Percentiles rank a stretch among this genome's conserved stretches.
phyloP scores from a whole-genome alignment of 2,888 invertebrate species.

The Pachliopta kotzebuea region DNA sequence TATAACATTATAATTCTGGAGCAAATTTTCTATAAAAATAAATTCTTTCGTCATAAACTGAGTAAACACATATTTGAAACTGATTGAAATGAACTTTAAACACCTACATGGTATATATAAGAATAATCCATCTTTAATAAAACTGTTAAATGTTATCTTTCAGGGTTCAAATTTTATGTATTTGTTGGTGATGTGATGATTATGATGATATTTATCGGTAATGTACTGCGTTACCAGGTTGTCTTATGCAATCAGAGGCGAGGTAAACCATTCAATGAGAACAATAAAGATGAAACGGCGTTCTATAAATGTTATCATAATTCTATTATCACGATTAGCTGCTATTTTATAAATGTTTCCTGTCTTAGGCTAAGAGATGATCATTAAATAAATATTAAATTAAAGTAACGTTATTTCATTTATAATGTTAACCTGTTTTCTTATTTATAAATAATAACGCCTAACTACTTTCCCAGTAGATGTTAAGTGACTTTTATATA shows the following conservation, averaged over 20 bases:
- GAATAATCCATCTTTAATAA: no score
- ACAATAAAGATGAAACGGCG: slow-evolving; percentile 46
- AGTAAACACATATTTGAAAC: no score
- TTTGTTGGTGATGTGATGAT: not conserved
- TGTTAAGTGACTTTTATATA: no score
- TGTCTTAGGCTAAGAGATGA: slow-evolving; percentile 71
- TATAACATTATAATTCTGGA: not conserved
- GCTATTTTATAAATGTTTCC: slow-evolving; percentile 77
- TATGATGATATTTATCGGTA: not conserved
- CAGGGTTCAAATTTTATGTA: not conserved
- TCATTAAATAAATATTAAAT: slow-evolving; percentile 70
- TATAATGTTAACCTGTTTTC: not conserved
- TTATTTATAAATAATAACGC: not conserved
- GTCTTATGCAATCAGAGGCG: slow-evolving; percentile 41
- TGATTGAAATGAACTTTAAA: no score
- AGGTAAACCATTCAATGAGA: slow-evolving; percentile 43
- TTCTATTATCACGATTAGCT: slow-evolving; percentile 73
- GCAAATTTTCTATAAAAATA: not conserved
- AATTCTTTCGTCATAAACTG: no score
- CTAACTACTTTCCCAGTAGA: not conserved
- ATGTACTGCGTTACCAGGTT: slow-evolving; percentile 24
- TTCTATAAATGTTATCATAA: slow-evolving; percentile 73
- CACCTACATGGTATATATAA: no score
- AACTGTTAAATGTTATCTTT: no score
- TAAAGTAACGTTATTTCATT: slow-evolving; percentile 36